A percentile compares a stretch with the other conserved stretches of the same genome.
Conservation (phyloP, 2,888 invertebrate species). For the Heliconius cydno region DNA sequence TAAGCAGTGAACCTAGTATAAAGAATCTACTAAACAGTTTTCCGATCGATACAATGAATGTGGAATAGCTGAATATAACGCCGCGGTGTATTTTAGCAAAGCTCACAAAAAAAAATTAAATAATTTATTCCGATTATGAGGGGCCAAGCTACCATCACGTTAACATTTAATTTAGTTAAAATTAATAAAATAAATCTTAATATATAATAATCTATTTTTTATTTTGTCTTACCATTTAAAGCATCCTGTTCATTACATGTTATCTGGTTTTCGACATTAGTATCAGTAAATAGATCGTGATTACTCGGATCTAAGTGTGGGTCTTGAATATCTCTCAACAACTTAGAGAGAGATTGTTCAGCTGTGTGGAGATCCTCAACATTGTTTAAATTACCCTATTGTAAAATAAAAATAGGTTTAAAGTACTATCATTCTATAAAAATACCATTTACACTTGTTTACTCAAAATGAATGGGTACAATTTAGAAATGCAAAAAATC, state of each 20-base stretch:
- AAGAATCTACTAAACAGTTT: no score
- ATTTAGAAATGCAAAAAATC: neutral
- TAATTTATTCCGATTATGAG: no score
- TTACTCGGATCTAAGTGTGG: conserved; percentile 53
- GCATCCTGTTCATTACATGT: conserved; percentile 13
- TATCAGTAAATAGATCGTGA: conserved; percentile 55
- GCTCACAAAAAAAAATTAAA: no score
- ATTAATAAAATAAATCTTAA: no score
- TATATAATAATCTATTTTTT: neutral
- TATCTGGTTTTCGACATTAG: conserved; percentile 33
- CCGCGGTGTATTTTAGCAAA: no score
- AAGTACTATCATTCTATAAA: neutral
- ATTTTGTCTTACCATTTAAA: conserved; percentile 27
- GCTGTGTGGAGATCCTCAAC: conserved; percentile 66
- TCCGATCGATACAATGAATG: no score
- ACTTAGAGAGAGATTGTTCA: conserved; percentile 58
- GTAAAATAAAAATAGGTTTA: neutral
- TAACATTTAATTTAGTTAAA: no score
- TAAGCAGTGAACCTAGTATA: no score
- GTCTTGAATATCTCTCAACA: conserved; percentile 64
- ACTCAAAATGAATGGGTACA: no score
- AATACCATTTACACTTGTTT: neutral
- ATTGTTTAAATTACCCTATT: conserved; percentile 54
- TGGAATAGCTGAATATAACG: no score
- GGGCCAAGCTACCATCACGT: no score